These are phyloP conservation scores for Hirtodrosophila histrioides DNA, from an alignment of 2,888 invertebrate genomes.

Conservation along the genomic window DNA sequence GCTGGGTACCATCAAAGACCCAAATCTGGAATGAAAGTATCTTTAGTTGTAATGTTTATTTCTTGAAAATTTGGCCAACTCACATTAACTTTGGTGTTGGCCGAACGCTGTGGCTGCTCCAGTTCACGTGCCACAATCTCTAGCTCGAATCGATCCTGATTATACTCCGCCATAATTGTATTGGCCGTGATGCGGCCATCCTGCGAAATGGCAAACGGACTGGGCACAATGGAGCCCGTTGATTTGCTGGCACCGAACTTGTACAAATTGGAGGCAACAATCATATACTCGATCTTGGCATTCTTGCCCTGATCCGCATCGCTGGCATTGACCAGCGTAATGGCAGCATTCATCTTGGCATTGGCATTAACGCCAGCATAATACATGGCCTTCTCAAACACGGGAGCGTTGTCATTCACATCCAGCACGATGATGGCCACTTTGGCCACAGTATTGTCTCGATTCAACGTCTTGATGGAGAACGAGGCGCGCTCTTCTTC, in stretches of 20 bases:
- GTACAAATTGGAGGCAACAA: constrained; percentile 92
- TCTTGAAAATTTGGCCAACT: constrained; percentile 75
- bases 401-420: constrained; percentile 93
- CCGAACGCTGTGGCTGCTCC: constrained; percentile 91
- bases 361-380: constrained; percentile 90
- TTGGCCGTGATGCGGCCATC: constrained; percentile 87
- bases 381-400: constrained; percentile 86
- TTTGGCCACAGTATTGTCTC: constrained; percentile 89
- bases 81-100: constrained; percentile 91
- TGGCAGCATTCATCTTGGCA: constrained; percentile 90
- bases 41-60: too few species aligned
- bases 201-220: constrained; percentile 88
- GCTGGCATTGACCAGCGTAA: constrained; percentile 90
- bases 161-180: constrained; percentile 93
- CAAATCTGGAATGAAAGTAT: constrained; percentile 88
- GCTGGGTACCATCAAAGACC: constrained; percentile 93
- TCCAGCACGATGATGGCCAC: constrained; percentile 91
- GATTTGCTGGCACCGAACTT: constrained; percentile 89
- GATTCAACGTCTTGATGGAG: constrained; percentile 84
- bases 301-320: constrained; percentile 94
- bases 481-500: constrained; percentile 85
- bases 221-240: constrained; percentile 94
- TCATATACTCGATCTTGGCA: constrained; percentile 92
- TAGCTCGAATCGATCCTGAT: constrained; percentile 93
- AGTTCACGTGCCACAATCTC: constrained; percentile 93